Base-by-base conservation (phyloP, 2,888 invertebrate genomes). In the Patella caerulea region DNA sequence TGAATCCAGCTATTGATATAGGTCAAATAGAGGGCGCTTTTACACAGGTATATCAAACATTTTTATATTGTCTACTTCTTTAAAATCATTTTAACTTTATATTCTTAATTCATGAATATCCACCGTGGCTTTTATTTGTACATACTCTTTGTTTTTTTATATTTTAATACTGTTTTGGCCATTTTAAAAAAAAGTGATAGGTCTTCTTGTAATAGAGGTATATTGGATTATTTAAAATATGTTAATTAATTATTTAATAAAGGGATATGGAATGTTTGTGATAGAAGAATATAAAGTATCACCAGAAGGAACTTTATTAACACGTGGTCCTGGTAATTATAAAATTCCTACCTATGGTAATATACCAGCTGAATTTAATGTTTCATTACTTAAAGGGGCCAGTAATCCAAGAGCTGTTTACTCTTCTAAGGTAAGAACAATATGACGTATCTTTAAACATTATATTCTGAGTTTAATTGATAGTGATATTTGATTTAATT, bases 261-360 rank as follows among this genome's bases (percentile, higher is more conserved):
- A 92, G 93, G 98, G 98, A 0, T 96, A 97, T 86, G 98, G 98
- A 1, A 91, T 98, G 76, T 97, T 96, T 86, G 96, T 96, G 0
- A 92, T 98, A 87, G 98, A 98, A 92, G 97, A 98, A 91, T 92
- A 97, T 83, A 94, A 96, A 78, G 96, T 96, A 89, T 96, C 97
- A 0, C 96, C 97, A 0, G 94, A 94, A 69, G 98, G 98, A 9
- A 94, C 94, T 4, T 91, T 96, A 59, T 95, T 94, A 86, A 97
- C 97, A 0, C 94, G 96, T 88, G 98, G 98, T 5, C 98, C 98
- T 2, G 97, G 98, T 54, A 95, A 95, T 78, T 98, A 98, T 89
- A 98, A 98, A 93, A 94, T 98, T 73, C 98, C 98, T 9, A 96
- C 96, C 0, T 96, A 97, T 88, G 94, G 95, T 0, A 97, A 98